phyloP scores from a whole-genome alignment of 2,113 vertebrate species.

The Donacobius atricapilla region DNA sequence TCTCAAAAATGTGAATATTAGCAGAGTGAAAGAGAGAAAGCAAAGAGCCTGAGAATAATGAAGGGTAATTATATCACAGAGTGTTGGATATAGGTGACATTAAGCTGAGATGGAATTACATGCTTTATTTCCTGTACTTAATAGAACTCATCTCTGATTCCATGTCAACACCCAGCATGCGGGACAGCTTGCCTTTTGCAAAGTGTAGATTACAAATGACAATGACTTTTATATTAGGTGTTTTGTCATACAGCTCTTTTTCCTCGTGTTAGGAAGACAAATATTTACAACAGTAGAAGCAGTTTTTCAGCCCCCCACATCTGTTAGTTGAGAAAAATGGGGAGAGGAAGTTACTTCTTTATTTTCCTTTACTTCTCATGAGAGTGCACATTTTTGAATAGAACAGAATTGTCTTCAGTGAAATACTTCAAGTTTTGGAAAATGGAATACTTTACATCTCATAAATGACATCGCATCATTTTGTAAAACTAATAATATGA shows the following conservation, averaged over 20 bases:
- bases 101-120: constrained; percentile 4
- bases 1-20: neutral
- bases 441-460: neutral
- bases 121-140: constrained; percentile 1
- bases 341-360: neutral
- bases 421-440: neutral
- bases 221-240: neutral
- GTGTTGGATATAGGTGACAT: neutral
- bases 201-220: neutral
- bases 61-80: neutral
- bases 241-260: neutral
- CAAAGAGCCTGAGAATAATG: neutral
- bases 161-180: neutral
- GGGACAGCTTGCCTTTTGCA: neutral
- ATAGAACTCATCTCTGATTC: neutral
- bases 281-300: neutral
- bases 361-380: neutral
- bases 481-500: neutral
- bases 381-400: neutral
- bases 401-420: neutral
- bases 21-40: neutral
- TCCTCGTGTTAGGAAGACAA: neutral
- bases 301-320: neutral
- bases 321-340: neutral
- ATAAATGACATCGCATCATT: neutral